phyloP scores from a whole-genome alignment of 64 coral and sea anemone genomes.

The Montipora capricornis region DNA sequence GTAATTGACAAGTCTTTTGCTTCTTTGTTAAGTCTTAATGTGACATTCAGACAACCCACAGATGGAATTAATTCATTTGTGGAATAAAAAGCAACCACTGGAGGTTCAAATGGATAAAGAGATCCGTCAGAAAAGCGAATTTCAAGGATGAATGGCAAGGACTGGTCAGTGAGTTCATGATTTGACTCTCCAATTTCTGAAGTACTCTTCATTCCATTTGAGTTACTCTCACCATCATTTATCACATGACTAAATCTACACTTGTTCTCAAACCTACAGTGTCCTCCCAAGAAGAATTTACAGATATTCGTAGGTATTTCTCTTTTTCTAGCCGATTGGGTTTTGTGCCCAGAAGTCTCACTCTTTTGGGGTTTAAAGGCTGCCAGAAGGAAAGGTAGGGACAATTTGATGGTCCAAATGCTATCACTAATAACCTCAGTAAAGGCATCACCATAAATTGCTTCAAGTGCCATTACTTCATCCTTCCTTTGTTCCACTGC shows the following conservation, averaged over 20 bases:
- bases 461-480: conserved; percentile 81
- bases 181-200: conserved; percentile 56
- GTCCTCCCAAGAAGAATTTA: conserved; percentile 74
- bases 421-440: conserved; percentile 74
- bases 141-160: conserved; percentile 74
- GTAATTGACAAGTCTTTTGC: conserved; percentile 50
- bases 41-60: conserved; percentile 83
- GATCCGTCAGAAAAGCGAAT: conserved; percentile 78
- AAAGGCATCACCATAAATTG: conserved; percentile 84
- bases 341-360: not conserved
- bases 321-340: not conserved
- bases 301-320: conserved; percentile 55
- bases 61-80: conserved; percentile 65
- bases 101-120: conserved; percentile 89
- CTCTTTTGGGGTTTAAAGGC: conserved; percentile 36
- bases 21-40: conserved; percentile 65
- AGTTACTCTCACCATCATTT: not conserved
- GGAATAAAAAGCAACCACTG: conserved; percentile 83
- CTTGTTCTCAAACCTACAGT: conserved; percentile 80
- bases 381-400: conserved; percentile 66
- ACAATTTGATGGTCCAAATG: conserved; percentile 77
- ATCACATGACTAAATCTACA: conserved; percentile 84
- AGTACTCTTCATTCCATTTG: conserved; percentile 10
- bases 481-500: conserved; percentile 72
- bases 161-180: conserved; percentile 26